Evolutionary conservation across 2,888 invertebrate genomes (phyloP).

Genomic region (Rugalucina vietnamica): DNA sequence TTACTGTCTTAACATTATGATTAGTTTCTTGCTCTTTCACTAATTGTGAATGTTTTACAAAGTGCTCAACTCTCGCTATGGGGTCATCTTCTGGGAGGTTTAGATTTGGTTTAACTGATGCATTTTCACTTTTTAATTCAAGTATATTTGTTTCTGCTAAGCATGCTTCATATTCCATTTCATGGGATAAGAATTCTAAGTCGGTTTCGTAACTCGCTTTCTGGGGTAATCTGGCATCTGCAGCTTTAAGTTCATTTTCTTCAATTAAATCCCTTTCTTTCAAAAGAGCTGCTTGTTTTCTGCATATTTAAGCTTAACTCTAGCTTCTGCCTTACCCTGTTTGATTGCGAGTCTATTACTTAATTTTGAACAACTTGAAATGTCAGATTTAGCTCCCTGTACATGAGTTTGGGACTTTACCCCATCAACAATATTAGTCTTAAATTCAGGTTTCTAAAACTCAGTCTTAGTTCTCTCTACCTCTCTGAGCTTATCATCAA

Average conservation of each 20-base stretch:
- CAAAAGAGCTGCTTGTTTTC: conserved; percentile 2
- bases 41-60: background rate
- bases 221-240: background rate
- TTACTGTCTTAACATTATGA: background rate
- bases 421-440: too few relatives aligned
- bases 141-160: background rate
- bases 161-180: background rate
- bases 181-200: background rate
- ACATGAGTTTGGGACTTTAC: too few relatives aligned
- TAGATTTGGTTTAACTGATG: background rate
- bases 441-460: too few relatives aligned
- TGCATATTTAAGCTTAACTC: background rate
- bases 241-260: background rate
- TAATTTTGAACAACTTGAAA: background rate
- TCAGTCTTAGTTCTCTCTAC: background rate
- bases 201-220: background rate
- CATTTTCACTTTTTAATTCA: background rate
- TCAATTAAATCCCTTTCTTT: background rate
- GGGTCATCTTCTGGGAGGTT: background rate
- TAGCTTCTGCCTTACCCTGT: background rate
- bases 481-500: background rate
- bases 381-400: background rate
- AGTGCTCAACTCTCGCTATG: background rate
- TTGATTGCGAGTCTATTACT: background rate
- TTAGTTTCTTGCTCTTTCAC: background rate